Percentiles rank a stretch among this genome's conserved stretches.
Conservation (phyloP, 2,797 vertebrate species). For the Apodemus agrarius region DNA sequence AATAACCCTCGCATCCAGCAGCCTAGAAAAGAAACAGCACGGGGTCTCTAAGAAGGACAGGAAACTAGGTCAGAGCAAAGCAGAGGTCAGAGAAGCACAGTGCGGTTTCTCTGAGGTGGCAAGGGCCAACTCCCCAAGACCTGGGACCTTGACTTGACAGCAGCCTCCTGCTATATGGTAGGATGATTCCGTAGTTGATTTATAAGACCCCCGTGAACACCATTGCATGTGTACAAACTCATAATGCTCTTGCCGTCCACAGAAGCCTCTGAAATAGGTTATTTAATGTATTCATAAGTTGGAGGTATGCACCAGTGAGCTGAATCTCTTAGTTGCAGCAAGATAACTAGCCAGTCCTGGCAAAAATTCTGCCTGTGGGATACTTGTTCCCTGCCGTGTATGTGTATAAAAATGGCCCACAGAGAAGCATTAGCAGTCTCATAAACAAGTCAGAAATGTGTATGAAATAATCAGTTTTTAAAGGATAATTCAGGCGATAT, state of each 20-base stretch:
- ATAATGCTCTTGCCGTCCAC: not conserved
- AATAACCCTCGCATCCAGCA: conserved; percentile 5
- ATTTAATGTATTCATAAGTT: not conserved
- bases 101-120: not conserved
- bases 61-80: not conserved
- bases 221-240: not conserved
- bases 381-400: not conserved
- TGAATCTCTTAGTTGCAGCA: not conserved
- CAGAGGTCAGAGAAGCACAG: not conserved
- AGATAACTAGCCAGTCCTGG: not conserved
- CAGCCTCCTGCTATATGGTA: not conserved
- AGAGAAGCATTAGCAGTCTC: not conserved
- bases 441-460: not conserved
- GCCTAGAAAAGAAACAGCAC: conserved; percentile 7
- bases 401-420: not conserved
- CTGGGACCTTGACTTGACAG: not conserved
- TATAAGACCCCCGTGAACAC: not conserved
- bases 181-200: not conserved
- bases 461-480: not conserved
- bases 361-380: conserved; percentile 2
- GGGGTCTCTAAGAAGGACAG: not conserved
- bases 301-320: no score
- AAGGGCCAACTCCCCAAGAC: not conserved
- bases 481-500: not conserved
- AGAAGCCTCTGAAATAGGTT: not conserved